Conservation (phyloP, 2,113 vertebrate genomes). For the Sitta europaea region DNA sequence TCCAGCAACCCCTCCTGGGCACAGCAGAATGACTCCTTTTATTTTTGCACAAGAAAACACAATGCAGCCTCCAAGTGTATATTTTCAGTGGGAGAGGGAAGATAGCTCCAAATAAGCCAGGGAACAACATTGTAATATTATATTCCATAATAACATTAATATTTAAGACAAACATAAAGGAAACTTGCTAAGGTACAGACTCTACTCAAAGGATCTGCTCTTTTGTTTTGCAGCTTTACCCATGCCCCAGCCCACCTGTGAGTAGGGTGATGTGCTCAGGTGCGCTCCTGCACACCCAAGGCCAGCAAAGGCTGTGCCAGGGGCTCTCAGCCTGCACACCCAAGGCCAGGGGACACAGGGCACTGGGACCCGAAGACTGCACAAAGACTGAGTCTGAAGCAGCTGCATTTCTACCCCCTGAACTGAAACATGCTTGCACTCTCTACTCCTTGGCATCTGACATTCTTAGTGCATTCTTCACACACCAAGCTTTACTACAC, state of each 20-base stretch:
- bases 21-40: constrained; percentile 31
- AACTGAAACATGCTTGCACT: not conserved
- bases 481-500: not conserved
- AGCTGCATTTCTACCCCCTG: not conserved
- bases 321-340: not conserved
- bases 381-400: not conserved
- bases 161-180: not conserved
- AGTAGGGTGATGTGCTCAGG: not conserved
- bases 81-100: not conserved
- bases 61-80: not conserved
- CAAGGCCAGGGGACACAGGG: accelerated
- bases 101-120: not conserved
- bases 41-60: constrained; percentile 42
- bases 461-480: not conserved
- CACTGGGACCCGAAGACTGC: not conserved
- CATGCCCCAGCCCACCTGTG: not conserved
- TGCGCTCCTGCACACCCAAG: not conserved
- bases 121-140: not conserved
- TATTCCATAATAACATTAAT: not conserved
- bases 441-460: not conserved
- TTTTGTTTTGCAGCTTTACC: not conserved
- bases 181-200: not conserved
- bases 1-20: not conserved
- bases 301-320: accelerated
- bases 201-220: not conserved